Percentiles rank a stretch among this genome's conserved stretches.
These are phyloP conservation scores for Synanthedon tipuliformis DNA, from an alignment of 2,888 invertebrate genomes.

Conservation along the genomic window DNA sequence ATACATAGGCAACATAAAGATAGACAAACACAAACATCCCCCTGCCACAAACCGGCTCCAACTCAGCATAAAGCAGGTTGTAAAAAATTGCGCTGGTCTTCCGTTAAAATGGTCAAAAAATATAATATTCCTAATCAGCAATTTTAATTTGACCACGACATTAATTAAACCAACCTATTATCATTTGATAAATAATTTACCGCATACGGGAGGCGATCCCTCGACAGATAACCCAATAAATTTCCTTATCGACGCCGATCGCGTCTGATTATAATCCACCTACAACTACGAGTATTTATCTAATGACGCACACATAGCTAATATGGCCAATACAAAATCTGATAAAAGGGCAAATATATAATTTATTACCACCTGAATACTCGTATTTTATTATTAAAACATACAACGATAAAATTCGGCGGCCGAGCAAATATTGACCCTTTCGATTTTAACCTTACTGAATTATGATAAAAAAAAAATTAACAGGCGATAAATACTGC, in stretches of 20 bases:
- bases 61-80: no score
- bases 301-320: conserved; percentile 27
- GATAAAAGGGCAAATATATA: conserved; percentile 26
- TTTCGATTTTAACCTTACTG: not conserved
- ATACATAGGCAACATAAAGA: no score
- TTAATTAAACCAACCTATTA: no score
- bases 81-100: no score
- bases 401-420: conserved; percentile 7
- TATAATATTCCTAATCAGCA: no score
- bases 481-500: not conserved
- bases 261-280: not conserved
- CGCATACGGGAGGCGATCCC: conserved; percentile 1
- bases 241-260: conserved; percentile 10
- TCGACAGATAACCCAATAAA: conserved; percentile 42
- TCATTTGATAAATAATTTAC: no score
- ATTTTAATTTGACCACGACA: no score
- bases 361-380: conserved; percentile 23
- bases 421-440: not conserved
- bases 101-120: no score
- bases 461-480: not conserved
- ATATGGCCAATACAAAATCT: conserved; percentile 15
- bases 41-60: no score
- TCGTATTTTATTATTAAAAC: conserved; percentile 11
- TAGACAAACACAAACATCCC: no score
- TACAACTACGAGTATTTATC: not conserved